Conservation (phyloP, 2,113 vertebrate genomes). For the Asarcornis scutulata region DNA sequence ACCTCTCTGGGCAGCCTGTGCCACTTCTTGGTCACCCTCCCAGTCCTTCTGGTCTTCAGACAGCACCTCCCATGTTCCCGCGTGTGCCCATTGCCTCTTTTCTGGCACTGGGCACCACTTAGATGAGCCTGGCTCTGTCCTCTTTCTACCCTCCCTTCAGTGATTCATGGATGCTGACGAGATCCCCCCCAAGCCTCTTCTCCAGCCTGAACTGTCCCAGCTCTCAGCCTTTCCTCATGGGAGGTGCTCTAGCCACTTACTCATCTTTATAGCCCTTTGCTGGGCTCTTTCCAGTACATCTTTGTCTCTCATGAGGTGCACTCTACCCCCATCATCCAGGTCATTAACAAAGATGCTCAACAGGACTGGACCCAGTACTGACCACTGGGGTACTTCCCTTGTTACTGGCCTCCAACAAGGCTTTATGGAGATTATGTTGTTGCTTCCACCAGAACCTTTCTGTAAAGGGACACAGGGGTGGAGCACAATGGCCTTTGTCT, state of each 20-base stretch:
- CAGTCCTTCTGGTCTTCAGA: background rate
- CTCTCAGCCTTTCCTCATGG: background rate
- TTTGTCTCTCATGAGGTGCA: background rate
- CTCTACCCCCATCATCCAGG: background rate
- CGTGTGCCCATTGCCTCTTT: background rate
- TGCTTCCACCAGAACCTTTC: background rate
- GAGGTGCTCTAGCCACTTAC: background rate
- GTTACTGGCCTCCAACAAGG: background rate
- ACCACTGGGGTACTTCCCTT: background rate
- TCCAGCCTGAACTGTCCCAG: background rate
- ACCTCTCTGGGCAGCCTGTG: background rate
- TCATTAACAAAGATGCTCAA: background rate
- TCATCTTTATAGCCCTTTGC: background rate
- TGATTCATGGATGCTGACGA: background rate
- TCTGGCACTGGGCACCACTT: background rate
- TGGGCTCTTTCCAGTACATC: background rate
- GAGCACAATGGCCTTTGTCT: background rate
- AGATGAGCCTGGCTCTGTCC: background rate
- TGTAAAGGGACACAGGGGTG: background rate
- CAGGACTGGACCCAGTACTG: background rate
- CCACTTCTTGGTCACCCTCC: background rate
- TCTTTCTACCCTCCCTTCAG: background rate
- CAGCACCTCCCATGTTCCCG: background rate
- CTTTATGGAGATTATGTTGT: background rate
- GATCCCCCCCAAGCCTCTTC: background rate